Percentiles rank a stretch among this genome's conserved stretches.
Conservation (phyloP, 2,797 vertebrate species). For the Muscicapa comitata region DNA sequence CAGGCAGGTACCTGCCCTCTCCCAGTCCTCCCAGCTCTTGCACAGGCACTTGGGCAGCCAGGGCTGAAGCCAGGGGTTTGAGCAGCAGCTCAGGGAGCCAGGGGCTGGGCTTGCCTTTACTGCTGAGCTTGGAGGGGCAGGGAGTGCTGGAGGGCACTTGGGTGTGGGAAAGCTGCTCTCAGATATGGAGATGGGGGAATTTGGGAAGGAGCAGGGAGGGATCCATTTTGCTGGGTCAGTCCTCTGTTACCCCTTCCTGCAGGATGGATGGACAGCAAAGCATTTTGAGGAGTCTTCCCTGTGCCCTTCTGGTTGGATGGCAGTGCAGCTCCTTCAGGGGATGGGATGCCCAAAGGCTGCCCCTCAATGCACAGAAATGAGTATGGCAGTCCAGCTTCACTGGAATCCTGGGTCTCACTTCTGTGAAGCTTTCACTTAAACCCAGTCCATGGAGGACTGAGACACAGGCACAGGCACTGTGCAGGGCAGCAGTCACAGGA, state of each 20-base stretch:
- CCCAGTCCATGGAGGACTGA: background rate
- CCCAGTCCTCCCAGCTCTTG: background rate
- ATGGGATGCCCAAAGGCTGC: background rate
- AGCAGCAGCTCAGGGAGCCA: background rate
- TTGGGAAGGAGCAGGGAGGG: background rate
- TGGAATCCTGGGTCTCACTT: background rate
- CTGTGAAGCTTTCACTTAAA: background rate
- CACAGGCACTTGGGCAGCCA: background rate
- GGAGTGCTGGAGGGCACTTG: background rate
- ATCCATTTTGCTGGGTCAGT: background rate
- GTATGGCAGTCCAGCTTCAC: background rate
- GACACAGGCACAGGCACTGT: accelerated
- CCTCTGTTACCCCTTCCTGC: background rate
- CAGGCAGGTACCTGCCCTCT: background rate
- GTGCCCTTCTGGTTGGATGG: accelerated
- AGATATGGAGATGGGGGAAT: background rate
- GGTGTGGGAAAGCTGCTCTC: background rate
- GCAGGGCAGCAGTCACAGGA: background rate
- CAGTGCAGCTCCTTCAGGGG: background rate
- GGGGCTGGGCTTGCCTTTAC: background rate
- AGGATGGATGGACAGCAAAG: background rate
- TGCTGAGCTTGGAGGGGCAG: background rate
- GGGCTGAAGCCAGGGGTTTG: background rate
- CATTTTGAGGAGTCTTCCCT: background rate
- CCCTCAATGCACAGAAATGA: background rate